Conservation (phyloP, 2,113 vertebrate genomes). For the Brienomyrus brachyistius region DNA sequence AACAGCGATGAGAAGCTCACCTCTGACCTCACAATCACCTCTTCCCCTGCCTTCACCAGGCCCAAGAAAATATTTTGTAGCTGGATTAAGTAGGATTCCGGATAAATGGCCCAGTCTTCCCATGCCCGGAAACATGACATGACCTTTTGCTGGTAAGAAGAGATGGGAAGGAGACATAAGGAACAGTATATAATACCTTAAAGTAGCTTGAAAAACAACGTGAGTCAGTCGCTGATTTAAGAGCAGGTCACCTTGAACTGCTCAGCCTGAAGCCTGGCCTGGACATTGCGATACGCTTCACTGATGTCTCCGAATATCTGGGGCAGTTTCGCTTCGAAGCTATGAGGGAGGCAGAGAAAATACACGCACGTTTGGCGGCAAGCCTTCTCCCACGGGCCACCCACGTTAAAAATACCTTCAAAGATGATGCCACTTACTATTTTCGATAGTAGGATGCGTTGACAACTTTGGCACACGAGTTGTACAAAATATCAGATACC, state of each 20-base stretch:
- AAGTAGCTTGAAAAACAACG: background rate
- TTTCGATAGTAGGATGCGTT: conserved; percentile 71
- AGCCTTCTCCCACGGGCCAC: background rate
- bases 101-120: conserved; percentile 75
- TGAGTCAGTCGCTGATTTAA: background rate
- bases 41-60: conserved; percentile 56
- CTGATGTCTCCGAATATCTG: conserved; percentile 67
- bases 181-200: background rate
- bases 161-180: conserved; percentile 1
- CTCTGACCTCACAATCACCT: conserved; percentile 43
- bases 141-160: conserved; percentile 62
- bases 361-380: background rate
- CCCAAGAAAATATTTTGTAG: conserved; percentile 72
- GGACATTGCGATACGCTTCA: conserved; percentile 61
- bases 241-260: conserved; percentile 62
- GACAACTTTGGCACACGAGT: conserved; percentile 69
- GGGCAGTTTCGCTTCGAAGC: conserved; percentile 64
- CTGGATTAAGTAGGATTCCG: conserved; percentile 65
- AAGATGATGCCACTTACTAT: conserved; percentile 55
- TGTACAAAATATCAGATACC: conserved; percentile 68
- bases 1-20: conserved; percentile 33
- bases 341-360: conserved; percentile 31
- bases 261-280: conserved; percentile 67
- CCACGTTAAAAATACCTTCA: background rate
- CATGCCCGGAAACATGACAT: conserved; percentile 67